A percentile compares a stretch with the other conserved stretches of the same genome.
Evolutionary conservation across 2,888 invertebrate species (phyloP).

Genomic region (Netelia melanura): DNA sequence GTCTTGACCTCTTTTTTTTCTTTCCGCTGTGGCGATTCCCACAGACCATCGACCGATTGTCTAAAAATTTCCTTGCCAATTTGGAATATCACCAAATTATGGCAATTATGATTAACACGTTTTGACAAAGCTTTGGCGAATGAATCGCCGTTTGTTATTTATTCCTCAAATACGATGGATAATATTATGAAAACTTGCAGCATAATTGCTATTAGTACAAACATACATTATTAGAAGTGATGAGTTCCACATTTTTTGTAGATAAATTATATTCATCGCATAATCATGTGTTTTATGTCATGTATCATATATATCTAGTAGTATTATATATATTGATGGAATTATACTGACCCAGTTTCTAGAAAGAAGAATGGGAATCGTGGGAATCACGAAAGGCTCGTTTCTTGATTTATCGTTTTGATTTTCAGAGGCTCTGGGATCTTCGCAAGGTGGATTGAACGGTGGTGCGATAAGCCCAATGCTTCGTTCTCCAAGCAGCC

Average conservation of each 20-base stretch:
- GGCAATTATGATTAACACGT: constrained; percentile 26
- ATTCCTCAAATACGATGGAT: neutral
- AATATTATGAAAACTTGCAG: neutral
- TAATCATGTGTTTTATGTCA: neutral
- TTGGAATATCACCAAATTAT: constrained; percentile 42
- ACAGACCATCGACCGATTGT: neutral
- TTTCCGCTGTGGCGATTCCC: neutral
- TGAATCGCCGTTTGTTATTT: neutral
- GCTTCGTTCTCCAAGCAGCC: constrained; percentile 81
- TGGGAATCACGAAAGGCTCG: neutral
- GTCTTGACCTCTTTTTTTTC: constrained; percentile 2
- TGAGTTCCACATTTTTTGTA: neutral
- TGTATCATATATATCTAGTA: neutral
- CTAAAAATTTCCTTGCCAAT: constrained; percentile 19
- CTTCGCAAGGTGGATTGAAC: constrained; percentile 75
- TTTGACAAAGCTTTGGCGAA: constrained; percentile 8
- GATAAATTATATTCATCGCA: neutral
- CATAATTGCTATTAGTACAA: neutral
- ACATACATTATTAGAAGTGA: too few relatives aligned
- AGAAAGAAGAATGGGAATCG: neutral
- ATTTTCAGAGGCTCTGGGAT: constrained; percentile 76
- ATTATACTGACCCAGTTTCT: neutral
- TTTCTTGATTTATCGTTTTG: constrained; percentile 10
- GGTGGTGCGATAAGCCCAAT: constrained; percentile 80
- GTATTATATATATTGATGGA: neutral